Evolutionary conservation across 2,797 vertebrate species (phyloP), one percentile per base, ranked within the genome.

Genomic region (Perodicticus potto): DNA sequence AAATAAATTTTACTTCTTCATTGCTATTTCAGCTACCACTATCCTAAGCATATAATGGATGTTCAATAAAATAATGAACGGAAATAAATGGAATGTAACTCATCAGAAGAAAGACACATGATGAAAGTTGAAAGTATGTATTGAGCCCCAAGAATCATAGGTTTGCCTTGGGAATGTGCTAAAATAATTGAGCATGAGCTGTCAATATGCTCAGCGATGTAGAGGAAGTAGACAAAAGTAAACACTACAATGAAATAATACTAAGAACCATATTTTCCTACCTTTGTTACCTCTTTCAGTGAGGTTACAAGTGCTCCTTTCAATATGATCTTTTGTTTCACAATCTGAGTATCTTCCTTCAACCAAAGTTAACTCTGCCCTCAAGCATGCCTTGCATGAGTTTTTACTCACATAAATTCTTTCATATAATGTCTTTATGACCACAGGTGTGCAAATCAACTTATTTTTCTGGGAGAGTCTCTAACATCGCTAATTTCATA

Each of bases 131-230:
- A 88, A 93, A 70, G 29, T 81, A 7, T 40, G 19, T 22, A 25
- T 40, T 55, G 19, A 93, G 9, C 20, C n/a, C 69, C 45, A 85
- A 55, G 22, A 32, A 88, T 22, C n/a, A 29, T 20, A 57, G 23
- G 3, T 86, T 78, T 74, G 17, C 29, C 43, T 20, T 76, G 83
- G 14, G 9, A 53, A 9, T 69, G 2, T 29, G 17, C 53, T 91
- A 78, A 86, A 93, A 86, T 81, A 94, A 78, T 65, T 74, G 77
- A 85, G 5, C 12, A 90, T 53, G 40, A 57, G 32, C 63, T 84
- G 19, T 82, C 7, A 43, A 37, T 89, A 67, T 77, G 69, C 19
- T 84, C 69, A 77, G 13, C 40, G 89, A 92, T 37, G 5, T 37
- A 63, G 22, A 37, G 7, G 7, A 78, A 63, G 20, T 72, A 73